Percentiles rank a stretch among this genome's conserved stretches.
These are phyloP conservation scores for Eugnorisma glareosa DNA, from an alignment of 2,888 invertebrate species.

Conservation along the genomic window DNA sequence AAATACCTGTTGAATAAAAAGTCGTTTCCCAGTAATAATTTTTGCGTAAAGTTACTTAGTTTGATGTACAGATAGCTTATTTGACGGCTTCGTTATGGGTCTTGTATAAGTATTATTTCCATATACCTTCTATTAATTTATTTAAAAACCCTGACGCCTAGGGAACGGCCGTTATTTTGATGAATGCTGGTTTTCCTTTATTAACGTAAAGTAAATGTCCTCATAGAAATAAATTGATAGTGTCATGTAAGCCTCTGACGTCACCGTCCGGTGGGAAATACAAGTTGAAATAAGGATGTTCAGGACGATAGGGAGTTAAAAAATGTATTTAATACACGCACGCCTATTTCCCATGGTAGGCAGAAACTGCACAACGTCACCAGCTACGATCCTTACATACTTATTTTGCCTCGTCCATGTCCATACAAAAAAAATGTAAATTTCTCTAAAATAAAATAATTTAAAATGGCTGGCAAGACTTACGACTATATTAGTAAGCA, in stretches of 20 bases:
- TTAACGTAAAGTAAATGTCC: slow-evolving; percentile 10
- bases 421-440: too few species aligned
- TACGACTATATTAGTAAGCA: too few species aligned
- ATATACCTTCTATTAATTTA: background rate
- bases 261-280: slow-evolving; percentile 40
- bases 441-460: too few species aligned
- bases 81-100: too few species aligned
- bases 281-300: slow-evolving; percentile 14
- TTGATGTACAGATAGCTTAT: too few species aligned
- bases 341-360: background rate
- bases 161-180: slow-evolving; percentile 27
- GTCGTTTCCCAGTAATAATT: too few species aligned
- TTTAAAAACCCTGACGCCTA: background rate
- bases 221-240: slow-evolving; percentile 4
- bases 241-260: slow-evolving; percentile 17
- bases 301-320: background rate
- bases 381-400: too few species aligned
- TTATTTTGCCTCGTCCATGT: too few species aligned
- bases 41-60: too few species aligned
- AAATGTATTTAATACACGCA: background rate
- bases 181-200: slow-evolving; percentile 17
- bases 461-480: too few species aligned
- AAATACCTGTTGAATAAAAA: too few species aligned
- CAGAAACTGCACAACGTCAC: background rate
- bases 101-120: background rate